Evolutionary conservation across 2,888 invertebrate species (phyloP).

Genomic region (Scaptomyza flava): DNA sequence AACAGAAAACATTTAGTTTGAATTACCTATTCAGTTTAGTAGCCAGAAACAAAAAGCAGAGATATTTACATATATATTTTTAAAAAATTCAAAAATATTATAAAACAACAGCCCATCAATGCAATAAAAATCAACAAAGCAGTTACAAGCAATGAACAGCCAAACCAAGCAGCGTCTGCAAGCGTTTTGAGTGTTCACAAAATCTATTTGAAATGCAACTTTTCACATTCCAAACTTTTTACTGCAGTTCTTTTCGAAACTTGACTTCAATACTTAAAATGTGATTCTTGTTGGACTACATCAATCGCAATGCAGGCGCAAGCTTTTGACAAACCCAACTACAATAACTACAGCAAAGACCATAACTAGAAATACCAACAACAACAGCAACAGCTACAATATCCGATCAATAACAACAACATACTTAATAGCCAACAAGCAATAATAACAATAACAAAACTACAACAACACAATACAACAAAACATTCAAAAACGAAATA

Average conservation of each 20-base stretch:
- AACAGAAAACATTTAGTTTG: slow-evolving; percentile 34
- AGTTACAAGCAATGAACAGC: slow-evolving; percentile 40
- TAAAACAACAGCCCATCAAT: slow-evolving; percentile 25
- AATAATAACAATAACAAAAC: slow-evolving; percentile 67
- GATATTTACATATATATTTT: slow-evolving; percentile 25
- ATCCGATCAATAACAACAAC: slow-evolving; percentile 76
- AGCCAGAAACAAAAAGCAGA: not conserved
- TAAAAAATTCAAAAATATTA: slow-evolving; percentile 20
- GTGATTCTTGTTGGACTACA: slow-evolving; percentile 34
- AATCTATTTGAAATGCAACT: slow-evolving; percentile 20
- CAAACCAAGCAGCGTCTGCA: slow-evolving; percentile 41
- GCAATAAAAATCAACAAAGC: slow-evolving; percentile 25
- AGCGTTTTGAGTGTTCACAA: slow-evolving; percentile 20
- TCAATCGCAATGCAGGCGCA: slow-evolving; percentile 45
- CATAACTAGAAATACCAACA: slow-evolving; percentile 56
- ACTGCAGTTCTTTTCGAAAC: slow-evolving; percentile 18
- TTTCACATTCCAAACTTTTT: slow-evolving; percentile 43
- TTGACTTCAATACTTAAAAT: slow-evolving; percentile 35
- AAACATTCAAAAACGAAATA: slow-evolving; percentile 49
- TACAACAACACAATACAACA: slow-evolving; percentile 34
- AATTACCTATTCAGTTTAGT: slow-evolving; percentile 32
- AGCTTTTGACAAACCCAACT: slow-evolving; percentile 49
- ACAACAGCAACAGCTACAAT: slow-evolving; percentile 65
- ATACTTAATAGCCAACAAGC: slow-evolving; percentile 61
- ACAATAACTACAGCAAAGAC: slow-evolving; percentile 61